phyloP scores from a whole-genome alignment of 2,797 vertebrate species.

The Fratercula arctica region DNA sequence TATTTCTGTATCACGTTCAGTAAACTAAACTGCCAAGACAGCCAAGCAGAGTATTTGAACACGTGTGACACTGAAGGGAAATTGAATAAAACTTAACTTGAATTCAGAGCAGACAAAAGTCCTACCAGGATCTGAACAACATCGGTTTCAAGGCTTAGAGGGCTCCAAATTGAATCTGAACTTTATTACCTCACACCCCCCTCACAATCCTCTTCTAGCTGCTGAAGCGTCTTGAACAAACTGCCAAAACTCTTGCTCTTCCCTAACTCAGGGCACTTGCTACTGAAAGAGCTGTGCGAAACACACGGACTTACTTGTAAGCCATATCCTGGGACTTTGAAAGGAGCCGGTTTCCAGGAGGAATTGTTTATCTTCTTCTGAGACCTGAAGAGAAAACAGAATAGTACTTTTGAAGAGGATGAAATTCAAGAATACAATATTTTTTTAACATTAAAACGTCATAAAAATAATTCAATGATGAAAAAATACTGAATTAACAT shows the following conservation, averaged over 20 bases:
- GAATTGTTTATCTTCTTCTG: slow-evolving; percentile 70
- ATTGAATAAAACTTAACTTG: fast-evolving
- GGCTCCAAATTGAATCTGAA: not conserved
- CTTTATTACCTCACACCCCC: fast-evolving
- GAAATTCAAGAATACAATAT: not conserved
- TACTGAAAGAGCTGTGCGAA: not conserved
- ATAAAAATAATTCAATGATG: not conserved
- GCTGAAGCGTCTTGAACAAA: not conserved
- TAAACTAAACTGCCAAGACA: not conserved
- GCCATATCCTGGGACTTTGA: slow-evolving; percentile 82
- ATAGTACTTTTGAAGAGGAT: not conserved
- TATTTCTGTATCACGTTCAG: not conserved
- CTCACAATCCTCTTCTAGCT: not conserved
- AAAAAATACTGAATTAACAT: not conserved
- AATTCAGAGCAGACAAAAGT: not conserved
- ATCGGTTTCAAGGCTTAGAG: not conserved
- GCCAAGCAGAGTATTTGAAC: not conserved
- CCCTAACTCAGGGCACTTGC: not conserved
- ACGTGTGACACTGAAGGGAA: not conserved
- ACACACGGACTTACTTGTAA: slow-evolving; percentile 78
- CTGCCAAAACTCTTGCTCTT: not conserved
- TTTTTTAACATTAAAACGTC: not conserved
- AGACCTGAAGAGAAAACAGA: slow-evolving; percentile 69
- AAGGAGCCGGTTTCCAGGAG: slow-evolving; percentile 8
- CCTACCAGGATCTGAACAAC: not conserved